phyloP scores from a whole-genome alignment of 2,888 invertebrate genomes.

The Octonoba sinensis region DNA sequence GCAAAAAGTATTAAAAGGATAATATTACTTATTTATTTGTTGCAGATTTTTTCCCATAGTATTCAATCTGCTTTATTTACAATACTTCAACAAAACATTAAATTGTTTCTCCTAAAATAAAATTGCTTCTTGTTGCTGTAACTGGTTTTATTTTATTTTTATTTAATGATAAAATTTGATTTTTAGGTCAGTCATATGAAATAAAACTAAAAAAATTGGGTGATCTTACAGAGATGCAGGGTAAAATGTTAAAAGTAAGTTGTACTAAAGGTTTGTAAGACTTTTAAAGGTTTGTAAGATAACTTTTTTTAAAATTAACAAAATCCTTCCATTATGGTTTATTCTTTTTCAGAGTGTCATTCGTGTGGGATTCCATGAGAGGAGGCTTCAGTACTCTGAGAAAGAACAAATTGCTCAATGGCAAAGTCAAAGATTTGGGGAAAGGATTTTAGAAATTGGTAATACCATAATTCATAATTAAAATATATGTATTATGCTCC shows the following conservation, averaged over 20 bases:
- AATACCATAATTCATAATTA: background rate
- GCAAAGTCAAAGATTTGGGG: conserved; percentile 90
- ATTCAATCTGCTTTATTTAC: no score
- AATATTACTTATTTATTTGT: no score
- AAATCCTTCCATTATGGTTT: background rate
- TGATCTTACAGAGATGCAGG: conserved; percentile 77
- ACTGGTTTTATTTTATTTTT: background rate
- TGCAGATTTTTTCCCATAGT: no score
- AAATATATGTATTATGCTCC: no score
- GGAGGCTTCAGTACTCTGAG: conserved; percentile 94
- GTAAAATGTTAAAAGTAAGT: conserved; percentile 69
- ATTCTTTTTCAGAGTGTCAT: conserved; percentile 79
- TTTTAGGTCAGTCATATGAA: conserved; percentile 88
- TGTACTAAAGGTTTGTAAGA: background rate
- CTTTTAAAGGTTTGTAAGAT: background rate
- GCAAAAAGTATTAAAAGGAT: no score
- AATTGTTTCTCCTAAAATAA: no score
- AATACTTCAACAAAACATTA: no score
- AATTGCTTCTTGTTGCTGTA: background rate
- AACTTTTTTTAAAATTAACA: background rate
- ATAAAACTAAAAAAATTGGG: conserved; percentile 95
- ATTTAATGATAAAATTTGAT: background rate
- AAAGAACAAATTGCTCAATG: conserved; percentile 92
- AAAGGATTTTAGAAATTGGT: conserved; percentile 89
- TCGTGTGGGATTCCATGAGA: conserved; percentile 95